Conservation (phyloP, 1,140 invertebrate species). For the Sarcophaga bullata region DNA sequence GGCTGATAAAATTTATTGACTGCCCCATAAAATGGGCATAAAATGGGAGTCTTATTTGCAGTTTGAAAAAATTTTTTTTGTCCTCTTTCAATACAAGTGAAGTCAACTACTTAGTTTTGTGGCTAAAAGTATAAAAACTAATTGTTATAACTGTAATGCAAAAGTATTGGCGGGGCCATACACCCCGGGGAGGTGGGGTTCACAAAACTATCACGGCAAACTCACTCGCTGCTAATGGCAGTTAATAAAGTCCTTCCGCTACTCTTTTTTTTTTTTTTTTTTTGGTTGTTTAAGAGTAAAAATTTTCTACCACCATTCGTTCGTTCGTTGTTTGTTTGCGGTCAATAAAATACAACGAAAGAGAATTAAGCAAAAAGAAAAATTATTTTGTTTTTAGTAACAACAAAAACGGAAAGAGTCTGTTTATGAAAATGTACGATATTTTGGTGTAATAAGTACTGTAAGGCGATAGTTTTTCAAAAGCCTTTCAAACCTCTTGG, state of each 20-base stretch:
- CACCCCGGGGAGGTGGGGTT: too few species aligned
- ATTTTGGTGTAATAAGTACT: too few species aligned
- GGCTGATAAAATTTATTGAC: conserved; percentile 28
- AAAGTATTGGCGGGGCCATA: not conserved
- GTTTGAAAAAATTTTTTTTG: too few species aligned
- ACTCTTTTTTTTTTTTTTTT: not conserved
- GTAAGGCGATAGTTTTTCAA: too few species aligned
- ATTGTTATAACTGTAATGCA: conserved; percentile 5
- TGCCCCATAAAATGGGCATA: too few species aligned
- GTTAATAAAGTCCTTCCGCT: conserved; percentile 15
- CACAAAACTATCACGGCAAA: not conserved
- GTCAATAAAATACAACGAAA: conserved; percentile 27
- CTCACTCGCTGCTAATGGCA: conserved; percentile 17
- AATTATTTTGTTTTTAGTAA: too few species aligned
- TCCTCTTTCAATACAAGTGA: not conserved
- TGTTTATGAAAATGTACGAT: too few species aligned
- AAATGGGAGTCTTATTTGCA: too few species aligned
- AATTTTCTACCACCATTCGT: too few species aligned
- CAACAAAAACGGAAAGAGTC: too few species aligned
- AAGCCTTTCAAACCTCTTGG: too few species aligned
- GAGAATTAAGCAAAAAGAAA: too few species aligned
- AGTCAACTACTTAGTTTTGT: conserved; percentile 21
- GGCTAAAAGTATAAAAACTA: not conserved
- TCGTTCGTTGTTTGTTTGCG: not conserved
- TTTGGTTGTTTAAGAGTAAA: not conserved